Evolutionary conservation across 2,113 vertebrate genomes (phyloP).

Genomic region (Thamnaconus septentrionalis): DNA sequence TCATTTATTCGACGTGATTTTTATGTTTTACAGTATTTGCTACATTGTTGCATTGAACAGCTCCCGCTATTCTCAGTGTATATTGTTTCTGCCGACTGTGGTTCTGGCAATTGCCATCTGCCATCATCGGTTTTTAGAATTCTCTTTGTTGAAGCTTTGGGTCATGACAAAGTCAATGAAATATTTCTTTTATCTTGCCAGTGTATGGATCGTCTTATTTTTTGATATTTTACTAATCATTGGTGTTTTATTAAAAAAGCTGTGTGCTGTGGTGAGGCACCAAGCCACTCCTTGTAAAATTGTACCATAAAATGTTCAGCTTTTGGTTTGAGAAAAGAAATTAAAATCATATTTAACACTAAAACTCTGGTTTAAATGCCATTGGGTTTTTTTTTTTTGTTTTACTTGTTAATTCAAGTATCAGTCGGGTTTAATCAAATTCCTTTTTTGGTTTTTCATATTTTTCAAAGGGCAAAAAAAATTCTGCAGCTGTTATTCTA

Average conservation of each 20-base stretch:
- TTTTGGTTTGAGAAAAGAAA: slow-evolving; percentile 42
- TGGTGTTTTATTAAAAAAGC: slow-evolving; percentile 4
- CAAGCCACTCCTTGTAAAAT: slow-evolving; percentile 33
- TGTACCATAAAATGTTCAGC: slow-evolving; percentile 28
- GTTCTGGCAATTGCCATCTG: slow-evolving; percentile 22
- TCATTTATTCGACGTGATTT: no score
- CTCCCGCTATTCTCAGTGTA: background rate
- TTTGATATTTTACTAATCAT: slow-evolving; percentile 9
- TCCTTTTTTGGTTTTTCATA: no score
- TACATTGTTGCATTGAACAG: no score
- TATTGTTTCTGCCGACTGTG: no score
- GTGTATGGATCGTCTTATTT: slow-evolving; percentile 15
- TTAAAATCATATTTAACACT: slow-evolving; percentile 33
- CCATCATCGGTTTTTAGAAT: background rate
- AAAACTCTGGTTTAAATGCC: background rate
- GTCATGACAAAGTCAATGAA: background rate
- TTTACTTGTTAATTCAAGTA: background rate
- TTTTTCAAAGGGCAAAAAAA: no score
- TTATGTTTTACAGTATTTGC: no score
- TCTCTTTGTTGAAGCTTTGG: background rate
- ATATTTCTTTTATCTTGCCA: slow-evolving; percentile 22
- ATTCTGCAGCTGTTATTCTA: no score
- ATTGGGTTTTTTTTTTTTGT: background rate
- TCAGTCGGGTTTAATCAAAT: no score
- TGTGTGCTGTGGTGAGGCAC: background rate